Evolutionary conservation across 1,140 invertebrate species (phyloP), one percentile per base, ranked within the genome.

Genomic region (Druon quercuslanigerum): DNA sequence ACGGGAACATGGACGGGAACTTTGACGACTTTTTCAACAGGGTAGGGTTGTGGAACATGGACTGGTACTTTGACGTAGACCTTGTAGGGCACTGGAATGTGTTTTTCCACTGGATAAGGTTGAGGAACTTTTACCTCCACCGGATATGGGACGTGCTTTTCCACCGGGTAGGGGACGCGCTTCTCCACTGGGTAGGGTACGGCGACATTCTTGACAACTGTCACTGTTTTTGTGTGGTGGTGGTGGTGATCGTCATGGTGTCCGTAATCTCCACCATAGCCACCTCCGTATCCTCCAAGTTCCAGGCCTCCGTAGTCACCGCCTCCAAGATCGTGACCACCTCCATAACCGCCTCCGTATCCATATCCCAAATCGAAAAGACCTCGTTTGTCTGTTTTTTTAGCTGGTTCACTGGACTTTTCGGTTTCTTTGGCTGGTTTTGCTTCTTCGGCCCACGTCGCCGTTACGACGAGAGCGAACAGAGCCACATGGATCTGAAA

Each of bases 381-480:
- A 83, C 95, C 90, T 86, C 95, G 91, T 88, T 94, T 92, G 90
- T 95, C 92, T 92, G 94, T 93, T 93, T 96, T 92, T 93, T 96
- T 92, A 92, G 76, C 92, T 92, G 94, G 93, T 93, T 96, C 92
- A 93, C 95, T 92, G 92, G 76, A 57, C 40, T 88, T 86, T 0
- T 84, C 82, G 8, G 76, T 85, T 46, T 73, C 93, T 78, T 93
- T 93, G 74, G 92, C 87, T 71, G 85, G 89, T 89, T 94, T 93
- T 88, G 76, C 60, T 87, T 94, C 93, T 88, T 93, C 93, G 84
- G 93, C 92, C 85, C 92, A 93, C 85, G 93, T 92, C 88, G 93
- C 92, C 72, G 92, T 92, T 79, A 93, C 94, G 87, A 94, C 92
- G 90, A 96, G 93, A 91, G 94, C 94, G 91, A 96, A 92, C 91